phyloP scores from a whole-genome alignment of 1,140 invertebrate genomes.

The Stenopsyche tienmushanensis region DNA sequence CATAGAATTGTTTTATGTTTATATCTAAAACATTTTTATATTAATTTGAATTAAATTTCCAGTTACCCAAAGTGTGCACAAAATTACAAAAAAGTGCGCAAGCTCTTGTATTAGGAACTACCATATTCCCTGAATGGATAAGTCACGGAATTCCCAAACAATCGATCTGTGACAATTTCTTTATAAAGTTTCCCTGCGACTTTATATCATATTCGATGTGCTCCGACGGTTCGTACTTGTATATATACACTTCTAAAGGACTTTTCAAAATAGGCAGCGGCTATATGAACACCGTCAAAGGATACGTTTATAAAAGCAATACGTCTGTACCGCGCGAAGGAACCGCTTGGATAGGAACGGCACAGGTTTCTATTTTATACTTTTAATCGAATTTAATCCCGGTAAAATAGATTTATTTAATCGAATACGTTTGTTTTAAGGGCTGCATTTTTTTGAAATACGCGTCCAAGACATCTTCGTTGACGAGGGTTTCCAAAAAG shows the following conservation, averaged over 20 bases:
- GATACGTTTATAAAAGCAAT: constrained; percentile 80
- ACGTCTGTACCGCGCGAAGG: constrained; percentile 58
- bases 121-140: constrained; percentile 83
- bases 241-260: constrained; percentile 76
- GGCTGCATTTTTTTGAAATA: constrained; percentile 1
- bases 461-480: background rate
- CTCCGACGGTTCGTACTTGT: constrained; percentile 87
- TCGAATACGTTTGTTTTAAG: background rate
- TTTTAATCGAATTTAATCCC: background rate
- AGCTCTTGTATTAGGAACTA: constrained; percentile 81
- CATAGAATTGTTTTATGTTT: constrained; percentile 14
- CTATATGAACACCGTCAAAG: constrained; percentile 85
- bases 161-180: constrained; percentile 74
- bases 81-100: constrained; percentile 88
- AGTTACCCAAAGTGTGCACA: constrained; percentile 85
- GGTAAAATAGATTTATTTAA: background rate
- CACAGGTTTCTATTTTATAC: constrained; percentile 5
- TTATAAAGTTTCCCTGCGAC: constrained; percentile 52
- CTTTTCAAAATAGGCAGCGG: constrained; percentile 91
- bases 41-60: constrained; percentile 31
- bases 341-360: constrained; percentile 1
- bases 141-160: constrained; percentile 80
- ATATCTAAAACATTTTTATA: background rate
- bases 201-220: constrained; percentile 63
- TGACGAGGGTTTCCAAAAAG: constrained; percentile 9